A percentile compares a stretch with the other conserved stretches of the same genome.
Evolutionary conservation across 2,113 vertebrate species (phyloP).

Genomic region (Echinops telfairi): DNA sequence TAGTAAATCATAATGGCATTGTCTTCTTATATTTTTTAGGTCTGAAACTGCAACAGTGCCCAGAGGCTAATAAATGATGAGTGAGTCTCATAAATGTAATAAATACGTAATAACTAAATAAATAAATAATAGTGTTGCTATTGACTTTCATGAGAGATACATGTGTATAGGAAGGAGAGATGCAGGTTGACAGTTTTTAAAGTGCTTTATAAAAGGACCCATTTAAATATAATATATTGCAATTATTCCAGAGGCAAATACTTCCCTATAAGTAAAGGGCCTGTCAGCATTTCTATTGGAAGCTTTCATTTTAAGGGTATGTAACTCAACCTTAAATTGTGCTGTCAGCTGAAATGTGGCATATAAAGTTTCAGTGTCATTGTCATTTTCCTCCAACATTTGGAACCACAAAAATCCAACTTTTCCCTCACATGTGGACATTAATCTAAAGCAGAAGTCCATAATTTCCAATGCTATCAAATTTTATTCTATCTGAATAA

Average conservation of each 20-base stretch:
- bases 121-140: constrained; percentile 78
- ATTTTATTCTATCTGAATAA: constrained; percentile 71
- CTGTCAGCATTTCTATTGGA: constrained; percentile 74
- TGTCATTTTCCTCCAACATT: constrained; percentile 63
- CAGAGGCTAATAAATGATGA: constrained; percentile 75
- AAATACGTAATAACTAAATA: constrained; percentile 77
- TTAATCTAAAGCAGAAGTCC: constrained; percentile 70
- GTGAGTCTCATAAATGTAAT: constrained; percentile 77
- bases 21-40: constrained; percentile 32
- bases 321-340: constrained; percentile 76
- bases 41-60: constrained; percentile 64
- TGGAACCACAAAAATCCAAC: constrained; percentile 58
- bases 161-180: constrained; percentile 60
- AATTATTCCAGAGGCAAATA: constrained; percentile 74
- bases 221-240: constrained; percentile 79
- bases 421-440: constrained; percentile 32
- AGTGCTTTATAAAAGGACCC: constrained; percentile 70
- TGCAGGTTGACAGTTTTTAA: constrained; percentile 73
- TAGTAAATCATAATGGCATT: constrained; percentile 64
- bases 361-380: constrained; percentile 68
- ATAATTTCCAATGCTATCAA: constrained; percentile 68
- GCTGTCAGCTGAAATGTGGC: constrained; percentile 70
- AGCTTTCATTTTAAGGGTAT: constrained; percentile 75
- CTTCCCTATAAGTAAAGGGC: constrained; percentile 70
- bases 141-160: constrained; percentile 70